Percentiles rank a stretch among this genome's conserved stretches.
phyloP scores from a whole-genome alignment of 2,888 invertebrate genomes.

The Acutogordius australiensis region DNA sequence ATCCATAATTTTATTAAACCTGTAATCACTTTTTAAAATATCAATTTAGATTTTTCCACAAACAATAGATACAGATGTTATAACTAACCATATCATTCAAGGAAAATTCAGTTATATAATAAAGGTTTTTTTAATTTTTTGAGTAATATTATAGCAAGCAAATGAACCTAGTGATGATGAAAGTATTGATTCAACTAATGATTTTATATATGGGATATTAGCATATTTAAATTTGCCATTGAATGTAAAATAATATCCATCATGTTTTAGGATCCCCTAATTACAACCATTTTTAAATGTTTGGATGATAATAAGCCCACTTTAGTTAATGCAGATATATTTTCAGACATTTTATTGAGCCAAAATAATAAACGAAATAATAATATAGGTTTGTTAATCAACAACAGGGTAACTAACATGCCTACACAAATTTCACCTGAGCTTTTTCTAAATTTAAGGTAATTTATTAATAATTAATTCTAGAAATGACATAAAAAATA shows the following conservation, averaged over 20 bases:
- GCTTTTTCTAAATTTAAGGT: background rate
- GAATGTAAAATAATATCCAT: too few relatives aligned
- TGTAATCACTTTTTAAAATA: background rate
- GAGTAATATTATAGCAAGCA: background rate
- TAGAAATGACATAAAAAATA: background rate
- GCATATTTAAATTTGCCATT: too few relatives aligned
- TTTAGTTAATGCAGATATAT: background rate
- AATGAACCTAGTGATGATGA: background rate
- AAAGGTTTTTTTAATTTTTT: background rate
- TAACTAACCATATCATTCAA: background rate
- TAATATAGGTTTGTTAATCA: background rate
- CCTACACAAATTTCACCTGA: background rate
- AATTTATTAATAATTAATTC: background rate
- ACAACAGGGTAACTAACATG: background rate
- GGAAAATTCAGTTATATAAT: background rate
- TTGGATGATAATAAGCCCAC: background rate
- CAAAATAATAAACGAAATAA: background rate
- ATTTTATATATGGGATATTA: too few relatives aligned
- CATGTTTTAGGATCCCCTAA: too few relatives aligned
- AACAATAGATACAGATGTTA: background rate
- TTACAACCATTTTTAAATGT: too few relatives aligned
- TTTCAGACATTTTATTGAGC: background rate
- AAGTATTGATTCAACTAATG: background rate
- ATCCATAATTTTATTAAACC: background rate
- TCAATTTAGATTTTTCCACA: background rate